phyloP scores from a whole-genome alignment of 2,113 vertebrate genomes.

The Hassar affinis region DNA sequence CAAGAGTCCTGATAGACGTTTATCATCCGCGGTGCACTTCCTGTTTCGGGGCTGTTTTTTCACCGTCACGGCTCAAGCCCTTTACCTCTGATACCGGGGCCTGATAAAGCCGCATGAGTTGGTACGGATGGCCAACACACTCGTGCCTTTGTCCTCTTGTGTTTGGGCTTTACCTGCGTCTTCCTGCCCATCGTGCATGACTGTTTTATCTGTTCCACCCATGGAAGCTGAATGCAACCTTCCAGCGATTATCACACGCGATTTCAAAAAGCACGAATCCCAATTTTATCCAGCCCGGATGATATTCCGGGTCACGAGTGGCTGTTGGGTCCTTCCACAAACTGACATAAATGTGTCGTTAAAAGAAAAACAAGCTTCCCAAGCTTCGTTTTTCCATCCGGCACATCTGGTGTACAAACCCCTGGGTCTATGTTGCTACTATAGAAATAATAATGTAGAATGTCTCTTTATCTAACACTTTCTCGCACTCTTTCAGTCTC shows the following conservation, averaged over 20 bases:
- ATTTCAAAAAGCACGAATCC: constrained; percentile 51
- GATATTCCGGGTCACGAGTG: not conserved
- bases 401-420: not conserved
- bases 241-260: constrained; percentile 52
- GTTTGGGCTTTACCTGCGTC: constrained; percentile 61
- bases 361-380: not conserved
- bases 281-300: constrained; percentile 39
- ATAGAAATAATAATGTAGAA: not conserved
- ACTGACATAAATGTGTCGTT: not conserved
- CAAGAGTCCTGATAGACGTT: constrained; percentile 37
- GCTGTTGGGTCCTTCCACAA: not conserved
- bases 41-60: constrained; percentile 55
- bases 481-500: not conserved
- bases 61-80: constrained; percentile 52
- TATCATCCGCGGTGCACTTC: constrained; percentile 57
- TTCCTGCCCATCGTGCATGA: constrained; percentile 64
- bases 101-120: constrained; percentile 65
- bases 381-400: no score
- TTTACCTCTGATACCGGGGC: constrained; percentile 64
- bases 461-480: no score
- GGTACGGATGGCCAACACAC: constrained; percentile 56
- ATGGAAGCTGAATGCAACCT: constrained; percentile 52
- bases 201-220: constrained; percentile 61
- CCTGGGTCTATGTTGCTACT: no score
- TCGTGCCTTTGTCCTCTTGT: constrained; percentile 49